Evolutionary conservation across 1,140 invertebrate genomes (phyloP).

Genomic region (Contarinia nasturtii): DNA sequence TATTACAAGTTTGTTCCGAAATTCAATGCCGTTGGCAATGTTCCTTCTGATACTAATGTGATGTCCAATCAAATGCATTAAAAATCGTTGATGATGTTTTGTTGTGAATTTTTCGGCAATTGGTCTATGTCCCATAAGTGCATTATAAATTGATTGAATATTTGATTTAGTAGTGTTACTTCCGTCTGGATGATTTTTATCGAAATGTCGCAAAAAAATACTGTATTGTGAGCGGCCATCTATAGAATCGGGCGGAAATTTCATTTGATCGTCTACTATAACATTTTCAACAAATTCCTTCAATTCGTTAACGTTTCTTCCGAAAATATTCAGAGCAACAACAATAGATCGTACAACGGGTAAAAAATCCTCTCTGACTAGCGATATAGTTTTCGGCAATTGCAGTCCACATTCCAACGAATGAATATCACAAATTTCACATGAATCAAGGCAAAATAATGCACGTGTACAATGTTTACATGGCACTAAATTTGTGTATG

Average conservation of each 20-base stretch:
- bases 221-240: not conserved
- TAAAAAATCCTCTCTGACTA: conserved; percentile 4
- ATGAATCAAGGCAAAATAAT: conserved; percentile 8
- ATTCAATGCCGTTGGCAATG: not conserved
- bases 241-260: conserved; percentile 24
- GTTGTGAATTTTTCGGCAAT: conserved; percentile 1
- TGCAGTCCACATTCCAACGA: conserved; percentile 13
- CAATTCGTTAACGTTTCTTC: not conserved
- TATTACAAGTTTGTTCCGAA: too few species aligned
- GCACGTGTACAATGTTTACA: not conserved
- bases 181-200: not conserved
- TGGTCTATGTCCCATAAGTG: conserved; percentile 18
- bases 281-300: not conserved
- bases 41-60: not conserved
- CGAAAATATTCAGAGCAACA: not conserved
- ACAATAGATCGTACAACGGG: not conserved
- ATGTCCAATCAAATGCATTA: not conserved
- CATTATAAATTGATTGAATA: not conserved
- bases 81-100: not conserved
- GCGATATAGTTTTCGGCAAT: not conserved
- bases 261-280: conserved; percentile 25
- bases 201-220: not conserved
- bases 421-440: not conserved
- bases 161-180: not conserved
- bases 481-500: not conserved